A percentile compares a stretch with the other conserved stretches of the same genome.
Conservation (phyloP, 2,888 invertebrate species). For the Gortyna flavago region DNA sequence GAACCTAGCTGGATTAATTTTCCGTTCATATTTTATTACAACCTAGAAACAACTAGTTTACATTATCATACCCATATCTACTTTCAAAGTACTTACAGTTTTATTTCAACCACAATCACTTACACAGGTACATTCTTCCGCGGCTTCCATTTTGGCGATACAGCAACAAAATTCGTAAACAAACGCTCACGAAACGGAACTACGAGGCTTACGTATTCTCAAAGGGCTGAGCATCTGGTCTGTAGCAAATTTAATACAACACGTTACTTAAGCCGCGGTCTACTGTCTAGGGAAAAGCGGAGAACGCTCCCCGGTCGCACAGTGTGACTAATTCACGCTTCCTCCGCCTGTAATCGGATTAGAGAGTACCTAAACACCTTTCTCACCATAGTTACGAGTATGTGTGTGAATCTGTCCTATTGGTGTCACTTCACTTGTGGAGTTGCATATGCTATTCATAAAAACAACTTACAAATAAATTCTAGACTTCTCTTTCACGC, state of each 20-base stretch:
- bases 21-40: not conserved
- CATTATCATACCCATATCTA: too few species aligned
- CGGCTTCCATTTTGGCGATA: constrained; percentile 17
- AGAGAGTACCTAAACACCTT: constrained; percentile 11
- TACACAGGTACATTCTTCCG: not conserved
- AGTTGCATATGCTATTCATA: not conserved
- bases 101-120: constrained; percentile 20
- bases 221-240: constrained; percentile 62
- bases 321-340: constrained; percentile 48
- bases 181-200: constrained; percentile 48
- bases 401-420: not conserved
- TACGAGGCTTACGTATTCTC: constrained; percentile 49
- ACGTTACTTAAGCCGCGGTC: constrained; percentile 45
- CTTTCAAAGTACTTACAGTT: not conserved
- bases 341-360: constrained; percentile 36
- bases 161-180: constrained; percentile 42
- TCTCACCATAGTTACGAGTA: not conserved
- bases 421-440: not conserved
- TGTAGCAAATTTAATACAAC: constrained; percentile 66
- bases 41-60: not conserved
- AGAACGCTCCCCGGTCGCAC: constrained; percentile 49
- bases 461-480: not conserved
- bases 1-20: not conserved
- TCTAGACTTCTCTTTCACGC: not conserved
- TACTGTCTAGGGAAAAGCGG: constrained; percentile 51